A percentile compares a stretch with the other conserved stretches of the same genome.
These are phyloP conservation scores for Polyommatus iphigenia DNA, from an alignment of 2,888 invertebrate species.

Conservation along the genomic window DNA sequence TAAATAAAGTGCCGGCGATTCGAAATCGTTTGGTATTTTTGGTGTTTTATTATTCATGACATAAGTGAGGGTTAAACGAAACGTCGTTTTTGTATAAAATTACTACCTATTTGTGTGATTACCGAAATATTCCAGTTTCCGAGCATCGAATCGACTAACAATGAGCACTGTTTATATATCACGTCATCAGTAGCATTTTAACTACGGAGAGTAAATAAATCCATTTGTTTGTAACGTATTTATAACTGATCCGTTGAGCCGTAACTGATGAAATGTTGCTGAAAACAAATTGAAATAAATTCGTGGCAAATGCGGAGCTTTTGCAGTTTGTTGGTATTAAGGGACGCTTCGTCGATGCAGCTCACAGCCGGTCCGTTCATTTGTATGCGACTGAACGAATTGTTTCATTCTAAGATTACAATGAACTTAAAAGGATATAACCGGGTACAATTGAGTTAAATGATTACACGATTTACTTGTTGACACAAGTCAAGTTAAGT, in stretches of 20 bases:
- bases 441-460: no score
- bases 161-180: background rate
- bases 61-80: slow-evolving; percentile 33
- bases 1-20: slow-evolving; percentile 15
- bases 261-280: slow-evolving; percentile 7
- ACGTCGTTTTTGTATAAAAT: slow-evolving; percentile 33
- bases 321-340: slow-evolving; percentile 4
- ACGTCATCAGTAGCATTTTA: background rate
- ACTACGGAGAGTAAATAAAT: background rate
- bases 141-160: slow-evolving; percentile 4
- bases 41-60: slow-evolving; percentile 64
- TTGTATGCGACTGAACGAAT: background rate
- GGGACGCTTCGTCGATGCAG: background rate
- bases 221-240: slow-evolving; percentile 16
- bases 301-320: slow-evolving; percentile 2
- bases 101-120: slow-evolving; percentile 22
- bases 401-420: background rate
- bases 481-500: no score
- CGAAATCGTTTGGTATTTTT: slow-evolving; percentile 40
- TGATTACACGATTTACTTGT: no score
- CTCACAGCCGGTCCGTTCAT: background rate
- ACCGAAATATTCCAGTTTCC: slow-evolving; percentile 26
- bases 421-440: no score
- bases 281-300: slow-evolving; percentile 17
- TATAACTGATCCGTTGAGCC: slow-evolving; percentile 16